Evolutionary conservation across 2,797 vertebrate species (phyloP), one percentile per base, ranked within the genome.

Genomic region (Pyrocephalus nanus): DNA sequence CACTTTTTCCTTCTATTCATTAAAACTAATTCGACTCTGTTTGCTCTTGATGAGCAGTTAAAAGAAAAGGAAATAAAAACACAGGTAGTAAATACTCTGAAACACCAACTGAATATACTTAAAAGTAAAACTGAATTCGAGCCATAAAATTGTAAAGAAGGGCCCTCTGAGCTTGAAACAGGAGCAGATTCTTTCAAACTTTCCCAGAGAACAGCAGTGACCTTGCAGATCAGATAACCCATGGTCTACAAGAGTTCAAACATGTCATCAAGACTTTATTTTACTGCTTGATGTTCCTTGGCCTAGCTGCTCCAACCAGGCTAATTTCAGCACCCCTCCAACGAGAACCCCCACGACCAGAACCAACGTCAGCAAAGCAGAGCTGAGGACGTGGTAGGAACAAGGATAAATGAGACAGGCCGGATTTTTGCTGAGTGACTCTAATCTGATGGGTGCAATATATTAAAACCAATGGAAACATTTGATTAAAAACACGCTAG

Each of bases 241-340:
- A 84, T 79, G 83, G 86, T 95, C 96, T 91, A 81, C 86, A 92
- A 80, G 93, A 96, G 95, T 94, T 96, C 93, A 97, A 94, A 96
- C 88, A 97, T 97, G 96, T 97, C 96, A 97, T 96, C 96, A 94
- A 95, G 93, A 96, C 95, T 96, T 96, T 97, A 96, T 97, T 97
- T 97, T 91, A 92, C 95, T 62, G 84, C 82, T 76, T 18, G 12
- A 85, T 93, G 88, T 96, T 96, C 94, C 92, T 95, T 94, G 86
- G 86, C 91, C 93, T 89, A 43, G 69, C 78, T 93, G 85, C 66
- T 96, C 85, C 83, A 72, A 71, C 77, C 57, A 34, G 27, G 34
- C 57, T 95, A 77, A 95, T 66, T 95, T 76, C 47, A 65, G 55
- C 19, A 19, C 30, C n/a, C n/a, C 42, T 53, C 36, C 11, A 21